Evolutionary conservation across 2,888 invertebrate species (phyloP).

Genomic region (Synergus laeviventris): DNA sequence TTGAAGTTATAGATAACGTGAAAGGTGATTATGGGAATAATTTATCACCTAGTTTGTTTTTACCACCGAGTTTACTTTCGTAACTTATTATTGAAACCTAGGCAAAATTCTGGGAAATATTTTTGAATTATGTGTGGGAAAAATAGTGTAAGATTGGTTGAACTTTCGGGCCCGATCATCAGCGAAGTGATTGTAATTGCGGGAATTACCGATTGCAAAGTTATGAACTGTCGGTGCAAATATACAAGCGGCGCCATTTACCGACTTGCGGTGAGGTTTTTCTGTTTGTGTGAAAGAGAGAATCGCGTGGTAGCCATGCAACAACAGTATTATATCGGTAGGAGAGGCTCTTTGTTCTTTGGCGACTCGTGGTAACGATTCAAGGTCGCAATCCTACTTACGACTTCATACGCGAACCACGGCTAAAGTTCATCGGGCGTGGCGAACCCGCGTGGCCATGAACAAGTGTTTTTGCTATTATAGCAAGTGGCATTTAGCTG

Average conservation of each 20-base stretch:
- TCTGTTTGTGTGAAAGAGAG: constrained; percentile 21
- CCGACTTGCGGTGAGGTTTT: constrained; percentile 16
- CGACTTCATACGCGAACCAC: constrained; percentile 19
- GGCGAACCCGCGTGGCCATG: constrained; percentile 38
- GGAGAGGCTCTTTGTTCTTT: constrained; percentile 57
- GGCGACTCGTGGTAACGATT: constrained; percentile 56
- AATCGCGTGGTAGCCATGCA: constrained; percentile 43
- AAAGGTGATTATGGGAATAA: background rate
- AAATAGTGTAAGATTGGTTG: constrained; percentile 9
- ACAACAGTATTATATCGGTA: constrained; percentile 45
- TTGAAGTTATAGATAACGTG: no score
- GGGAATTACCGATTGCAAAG: constrained; percentile 66
- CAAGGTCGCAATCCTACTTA: constrained; percentile 54
- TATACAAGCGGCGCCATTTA: constrained; percentile 59
- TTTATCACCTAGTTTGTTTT: background rate
- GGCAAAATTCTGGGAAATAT: constrained; percentile 10
- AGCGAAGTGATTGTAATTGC: constrained; percentile 59
- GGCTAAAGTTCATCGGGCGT: constrained; percentile 45
- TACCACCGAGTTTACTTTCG: background rate
- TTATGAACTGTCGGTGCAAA: constrained; percentile 69
- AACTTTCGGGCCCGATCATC: constrained; percentile 49
- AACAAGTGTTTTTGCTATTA: constrained; percentile 41
- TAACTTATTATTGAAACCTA: background rate
- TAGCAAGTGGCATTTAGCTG: constrained; percentile 41
- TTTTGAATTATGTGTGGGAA: constrained; percentile 24